Percentiles rank a stretch among this genome's conserved stretches.
Conservation (phyloP, 2,797 vertebrate species). For the Acipenser ruthenus region DNA sequence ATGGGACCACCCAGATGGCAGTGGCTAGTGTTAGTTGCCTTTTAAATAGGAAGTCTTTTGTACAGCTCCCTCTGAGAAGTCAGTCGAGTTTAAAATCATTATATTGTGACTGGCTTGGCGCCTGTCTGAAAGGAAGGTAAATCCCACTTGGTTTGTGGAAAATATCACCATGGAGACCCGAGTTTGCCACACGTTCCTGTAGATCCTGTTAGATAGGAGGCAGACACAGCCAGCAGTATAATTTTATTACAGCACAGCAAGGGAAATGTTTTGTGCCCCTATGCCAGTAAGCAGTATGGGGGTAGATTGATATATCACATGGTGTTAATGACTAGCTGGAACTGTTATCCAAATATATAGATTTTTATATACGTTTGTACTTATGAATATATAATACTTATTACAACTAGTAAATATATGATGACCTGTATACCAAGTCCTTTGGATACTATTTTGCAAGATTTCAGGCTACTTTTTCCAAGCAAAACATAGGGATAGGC, state of each 20-base stretch:
- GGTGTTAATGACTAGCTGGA: constrained; percentile 60
- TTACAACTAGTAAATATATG: too few species aligned
- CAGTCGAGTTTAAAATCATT: constrained; percentile 63
- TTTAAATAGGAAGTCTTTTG: constrained; percentile 55
- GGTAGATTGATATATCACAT: constrained; percentile 33
- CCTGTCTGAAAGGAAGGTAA: constrained; percentile 55
- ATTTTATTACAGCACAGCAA: constrained; percentile 43
- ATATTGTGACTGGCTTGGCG: constrained; percentile 32
- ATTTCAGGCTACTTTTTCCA: too few species aligned
- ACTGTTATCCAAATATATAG: constrained; percentile 33
- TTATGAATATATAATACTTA: too few species aligned
- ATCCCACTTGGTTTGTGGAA: constrained; percentile 70
- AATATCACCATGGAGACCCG: constrained; percentile 74
- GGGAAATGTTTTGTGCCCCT: constrained; percentile 40
- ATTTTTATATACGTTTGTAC: too few species aligned
- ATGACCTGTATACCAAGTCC: too few species aligned
- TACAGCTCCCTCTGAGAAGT: constrained; percentile 55
- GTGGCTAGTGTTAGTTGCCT: constrained; percentile 47
- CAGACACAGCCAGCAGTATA: constrained; percentile 48
- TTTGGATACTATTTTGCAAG: too few species aligned
- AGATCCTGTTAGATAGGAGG: constrained; percentile 62
- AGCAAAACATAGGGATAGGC: too few species aligned
- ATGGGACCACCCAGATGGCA: constrained; percentile 46
- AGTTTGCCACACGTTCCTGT: constrained; percentile 64
- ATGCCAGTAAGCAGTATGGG: not conserved